Conservation (phyloP, 2,113 vertebrate species). For the Oncorhynchus masou region DNA sequence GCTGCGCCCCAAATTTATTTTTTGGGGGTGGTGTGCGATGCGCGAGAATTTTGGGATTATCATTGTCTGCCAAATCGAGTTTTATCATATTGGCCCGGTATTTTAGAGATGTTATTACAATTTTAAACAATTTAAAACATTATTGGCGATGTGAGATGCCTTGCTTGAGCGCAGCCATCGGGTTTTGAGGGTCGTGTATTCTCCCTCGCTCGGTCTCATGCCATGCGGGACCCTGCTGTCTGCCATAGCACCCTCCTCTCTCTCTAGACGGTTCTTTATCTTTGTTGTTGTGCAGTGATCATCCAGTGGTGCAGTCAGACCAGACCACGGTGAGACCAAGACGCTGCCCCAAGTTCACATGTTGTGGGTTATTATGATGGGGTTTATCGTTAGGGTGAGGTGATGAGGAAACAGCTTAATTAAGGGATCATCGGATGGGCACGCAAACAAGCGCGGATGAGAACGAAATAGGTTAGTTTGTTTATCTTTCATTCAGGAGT, state of each 20-base stretch:
- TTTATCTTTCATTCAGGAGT: conserved; percentile 29
- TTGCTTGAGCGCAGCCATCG: background rate
- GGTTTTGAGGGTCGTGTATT: background rate
- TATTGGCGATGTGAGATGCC: background rate
- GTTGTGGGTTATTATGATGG: background rate
- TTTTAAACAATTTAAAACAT: background rate
- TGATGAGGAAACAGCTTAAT: background rate
- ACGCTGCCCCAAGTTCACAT: background rate
- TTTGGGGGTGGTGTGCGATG: conserved; percentile 42
- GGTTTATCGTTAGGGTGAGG: background rate
- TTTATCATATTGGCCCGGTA: background rate
- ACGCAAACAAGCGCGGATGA: conserved; percentile 14
- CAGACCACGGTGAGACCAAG: conserved; percentile 17
- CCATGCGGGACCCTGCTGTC: conserved; percentile 58
- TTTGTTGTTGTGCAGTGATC: conserved; percentile 29
- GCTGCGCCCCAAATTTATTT: conserved; percentile 71
- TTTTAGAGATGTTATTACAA: background rate
- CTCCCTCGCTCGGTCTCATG: conserved; percentile 20
- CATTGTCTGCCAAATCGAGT: background rate
- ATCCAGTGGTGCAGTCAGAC: conserved; percentile 51
- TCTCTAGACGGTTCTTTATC: background rate
- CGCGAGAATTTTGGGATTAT: conserved; percentile 22
- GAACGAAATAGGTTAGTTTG: conserved; percentile 39
- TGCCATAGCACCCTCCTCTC: conserved; percentile 43
- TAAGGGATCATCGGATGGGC: conserved; percentile 20